Percentiles rank a stretch among this genome's conserved stretches.
Evolutionary conservation across 2,888 invertebrate species (phyloP).

Genomic region (Ecdyonurus torrentis): DNA sequence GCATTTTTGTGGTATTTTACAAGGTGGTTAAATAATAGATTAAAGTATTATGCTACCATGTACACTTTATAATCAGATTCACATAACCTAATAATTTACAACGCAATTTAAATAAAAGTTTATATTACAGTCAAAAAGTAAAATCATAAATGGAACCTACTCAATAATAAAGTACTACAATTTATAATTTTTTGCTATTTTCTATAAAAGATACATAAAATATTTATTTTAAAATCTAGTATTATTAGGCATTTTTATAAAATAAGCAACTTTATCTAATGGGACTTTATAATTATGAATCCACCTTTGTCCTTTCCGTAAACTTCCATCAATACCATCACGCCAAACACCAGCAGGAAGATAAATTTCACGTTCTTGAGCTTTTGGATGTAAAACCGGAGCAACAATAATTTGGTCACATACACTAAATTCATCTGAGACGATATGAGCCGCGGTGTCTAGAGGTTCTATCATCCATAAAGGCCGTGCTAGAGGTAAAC

Average conservation of each 20-base stretch:
- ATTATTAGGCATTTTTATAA: slow-evolving; percentile 69
- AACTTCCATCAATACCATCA: slow-evolving; percentile 73
- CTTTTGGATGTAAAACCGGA: slow-evolving; percentile 56
- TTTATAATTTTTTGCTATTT: no score
- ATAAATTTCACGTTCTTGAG: slow-evolving; percentile 63
- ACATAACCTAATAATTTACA: no score
- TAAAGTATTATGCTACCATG: no score
- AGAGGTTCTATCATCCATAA: slow-evolving; percentile 77
- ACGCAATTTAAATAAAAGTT: no score
- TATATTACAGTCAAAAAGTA: not conserved
- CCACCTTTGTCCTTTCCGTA: slow-evolving; percentile 78
- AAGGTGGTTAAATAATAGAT: no score
- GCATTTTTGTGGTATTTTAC: no score
- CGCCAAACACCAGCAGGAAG: slow-evolving; percentile 85
- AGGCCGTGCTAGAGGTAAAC: slow-evolving; percentile 70
- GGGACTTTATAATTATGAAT: slow-evolving; percentile 74
- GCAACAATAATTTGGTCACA: slow-evolving; percentile 85
- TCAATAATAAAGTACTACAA: not conserved
- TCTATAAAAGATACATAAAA: no score
- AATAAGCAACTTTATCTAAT: slow-evolving; percentile 63
- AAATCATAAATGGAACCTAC: not conserved
- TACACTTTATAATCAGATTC: no score
- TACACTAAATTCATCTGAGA: slow-evolving; percentile 73
- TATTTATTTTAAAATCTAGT: slow-evolving; percentile 57
- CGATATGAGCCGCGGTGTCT: slow-evolving; percentile 57